These are phyloP conservation scores for Macquaria australasica DNA, from an alignment of 2,113 vertebrate genomes.

Conservation along the genomic window DNA sequence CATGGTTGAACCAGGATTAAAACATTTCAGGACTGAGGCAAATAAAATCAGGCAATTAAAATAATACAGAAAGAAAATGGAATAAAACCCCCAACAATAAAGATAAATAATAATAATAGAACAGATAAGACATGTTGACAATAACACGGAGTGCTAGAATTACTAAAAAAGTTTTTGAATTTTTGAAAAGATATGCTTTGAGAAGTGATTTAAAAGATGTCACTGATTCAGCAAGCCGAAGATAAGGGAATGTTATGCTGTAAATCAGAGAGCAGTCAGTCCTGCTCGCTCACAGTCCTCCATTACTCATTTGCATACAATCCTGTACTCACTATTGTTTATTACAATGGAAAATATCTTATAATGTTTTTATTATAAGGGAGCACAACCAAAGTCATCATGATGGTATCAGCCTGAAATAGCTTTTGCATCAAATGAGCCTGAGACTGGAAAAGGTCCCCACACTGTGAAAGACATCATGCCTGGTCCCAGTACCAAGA, in stretches of 20 bases:
- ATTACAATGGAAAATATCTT: background rate
- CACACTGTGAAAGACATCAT: background rate
- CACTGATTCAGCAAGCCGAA: no score
- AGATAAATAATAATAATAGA: no score
- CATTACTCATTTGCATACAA: background rate
- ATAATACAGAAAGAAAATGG: no score
- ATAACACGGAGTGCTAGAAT: no score
- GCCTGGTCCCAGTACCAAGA: background rate
- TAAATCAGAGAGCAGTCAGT: constrained; percentile 9
- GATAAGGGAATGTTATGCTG: constrained; percentile 11
- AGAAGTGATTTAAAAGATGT: no score
- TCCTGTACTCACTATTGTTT: background rate
- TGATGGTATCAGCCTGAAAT: background rate
- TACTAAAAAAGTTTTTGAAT: no score
- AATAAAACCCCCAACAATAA: no score
- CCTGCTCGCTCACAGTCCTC: background rate
- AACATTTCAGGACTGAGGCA: no score
- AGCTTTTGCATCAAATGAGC: background rate
- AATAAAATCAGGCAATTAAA: no score
- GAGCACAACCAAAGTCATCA: background rate
- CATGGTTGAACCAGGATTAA: no score
- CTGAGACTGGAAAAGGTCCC: background rate
- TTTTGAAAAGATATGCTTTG: no score
- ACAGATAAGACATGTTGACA: no score
- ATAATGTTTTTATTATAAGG: background rate